These are phyloP conservation scores for Armadillidium nasatum DNA, from an alignment of 1,140 invertebrate species.

Conservation along the genomic window DNA sequence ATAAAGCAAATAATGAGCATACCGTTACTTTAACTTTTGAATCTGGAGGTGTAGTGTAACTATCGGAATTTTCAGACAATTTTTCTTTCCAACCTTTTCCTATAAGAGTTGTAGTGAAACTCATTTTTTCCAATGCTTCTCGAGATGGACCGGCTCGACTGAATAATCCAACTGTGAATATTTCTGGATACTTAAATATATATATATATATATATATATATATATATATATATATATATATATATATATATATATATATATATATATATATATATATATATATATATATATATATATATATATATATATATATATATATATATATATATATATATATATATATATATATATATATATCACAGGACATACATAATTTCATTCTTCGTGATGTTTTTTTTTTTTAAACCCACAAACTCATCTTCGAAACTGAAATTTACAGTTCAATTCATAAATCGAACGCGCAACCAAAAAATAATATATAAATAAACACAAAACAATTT, in stretches of 20 bases:
- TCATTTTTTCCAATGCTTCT: constrained; percentile 15
- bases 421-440: no score
- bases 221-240: constrained; percentile 19
- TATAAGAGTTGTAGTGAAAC: constrained; percentile 9
- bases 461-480: no score
- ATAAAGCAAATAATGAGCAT: no score
- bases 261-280: constrained; percentile 22
- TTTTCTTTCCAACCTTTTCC: constrained; percentile 17
- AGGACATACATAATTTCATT: not conserved
- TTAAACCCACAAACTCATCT: no score
- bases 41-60: not conserved
- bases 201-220: constrained; percentile 18
- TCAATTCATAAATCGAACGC: no score
- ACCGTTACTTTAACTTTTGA: constrained; percentile 20
- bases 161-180: constrained; percentile 23
- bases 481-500: no score
- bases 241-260: constrained; percentile 18
- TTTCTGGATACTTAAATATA: not conserved
- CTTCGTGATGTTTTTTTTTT: no score
- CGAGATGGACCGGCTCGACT: constrained; percentile 3
- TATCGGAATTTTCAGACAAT: not conserved
- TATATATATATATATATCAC: constrained; percentile 22
- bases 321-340: constrained; percentile 22
- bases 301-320: constrained; percentile 21
- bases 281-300: constrained; percentile 22